phyloP scores from a whole-genome alignment of 2,888 invertebrate species.

The Scotopteryx bipunctaria region DNA sequence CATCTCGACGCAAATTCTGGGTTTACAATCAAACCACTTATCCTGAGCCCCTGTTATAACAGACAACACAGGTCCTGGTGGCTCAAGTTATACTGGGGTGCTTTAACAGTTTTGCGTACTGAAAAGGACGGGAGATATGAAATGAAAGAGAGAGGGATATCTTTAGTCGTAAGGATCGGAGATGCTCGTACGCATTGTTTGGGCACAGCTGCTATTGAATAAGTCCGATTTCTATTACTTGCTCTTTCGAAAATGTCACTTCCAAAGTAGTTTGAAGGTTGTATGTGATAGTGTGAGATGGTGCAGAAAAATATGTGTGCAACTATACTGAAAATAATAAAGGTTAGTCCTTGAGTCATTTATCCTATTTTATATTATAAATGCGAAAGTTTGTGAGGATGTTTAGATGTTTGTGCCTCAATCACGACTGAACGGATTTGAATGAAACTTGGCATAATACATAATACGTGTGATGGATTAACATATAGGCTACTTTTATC shows the following conservation, averaged over 20 bases:
- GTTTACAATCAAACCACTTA: slow-evolving; percentile 17
- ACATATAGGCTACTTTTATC: too few species aligned
- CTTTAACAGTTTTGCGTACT: slow-evolving; percentile 18
- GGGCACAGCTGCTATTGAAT: slow-evolving; percentile 10
- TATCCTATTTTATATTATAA: not conserved
- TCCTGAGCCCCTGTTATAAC: slow-evolving; percentile 4
- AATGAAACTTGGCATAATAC: too few species aligned
- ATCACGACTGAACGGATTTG: too few species aligned
- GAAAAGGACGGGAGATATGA: slow-evolving; percentile 25
- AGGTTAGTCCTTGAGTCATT: not conserved
- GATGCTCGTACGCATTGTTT: slow-evolving; percentile 16
- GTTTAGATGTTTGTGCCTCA: too few species aligned
- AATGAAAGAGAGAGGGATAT: slow-evolving; percentile 19
- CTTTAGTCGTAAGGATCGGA: slow-evolving; percentile 11
- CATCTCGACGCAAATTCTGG: slow-evolving; percentile 23
- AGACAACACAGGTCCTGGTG: not conserved
- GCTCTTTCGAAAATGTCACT: too few species aligned
- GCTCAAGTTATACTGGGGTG: slow-evolving; percentile 33
- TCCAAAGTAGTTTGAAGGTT: too few species aligned
- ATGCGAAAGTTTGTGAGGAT: not conserved
- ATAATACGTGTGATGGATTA: too few species aligned
- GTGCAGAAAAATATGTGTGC: not conserved
- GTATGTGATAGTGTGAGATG: not conserved
- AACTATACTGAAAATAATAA: not conserved
- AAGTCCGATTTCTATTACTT: not conserved